Evolutionary conservation across 2,888 invertebrate genomes (phyloP).

Genomic region (Cylindroiulus punctatus): DNA sequence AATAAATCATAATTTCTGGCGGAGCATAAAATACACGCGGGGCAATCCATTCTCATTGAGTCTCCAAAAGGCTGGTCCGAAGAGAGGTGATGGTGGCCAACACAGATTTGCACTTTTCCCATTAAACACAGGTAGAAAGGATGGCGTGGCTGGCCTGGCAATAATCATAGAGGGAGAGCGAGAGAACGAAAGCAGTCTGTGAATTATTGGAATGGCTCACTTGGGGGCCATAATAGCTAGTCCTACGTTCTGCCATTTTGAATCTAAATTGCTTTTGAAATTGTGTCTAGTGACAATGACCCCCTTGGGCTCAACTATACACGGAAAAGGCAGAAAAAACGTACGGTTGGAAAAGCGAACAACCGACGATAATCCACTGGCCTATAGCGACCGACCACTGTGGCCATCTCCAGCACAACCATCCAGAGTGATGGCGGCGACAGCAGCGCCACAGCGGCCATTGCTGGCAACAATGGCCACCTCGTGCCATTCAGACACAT

Average conservation of each 20-base stretch:
- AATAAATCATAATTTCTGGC: not conserved
- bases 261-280: conserved; percentile 58
- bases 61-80: no score
- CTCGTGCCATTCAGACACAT: not conserved
- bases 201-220: conserved; percentile 57
- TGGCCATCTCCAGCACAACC: not conserved
- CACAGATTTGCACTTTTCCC: conserved; percentile 55
- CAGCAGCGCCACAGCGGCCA: not conserved
- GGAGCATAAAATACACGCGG: not conserved
- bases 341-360: not conserved
- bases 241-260: conserved; percentile 57
- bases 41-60: not conserved
- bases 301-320: conserved; percentile 57
- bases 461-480: not conserved
- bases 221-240: conserved; percentile 56
- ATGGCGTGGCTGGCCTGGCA: conserved; percentile 33
- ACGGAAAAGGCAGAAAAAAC: conserved; percentile 45
- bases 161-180: conserved; percentile 34
- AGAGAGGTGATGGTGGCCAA: not conserved
- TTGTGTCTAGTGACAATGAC: conserved; percentile 57
- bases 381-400: conserved; percentile 15
- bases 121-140: conserved; percentile 52
- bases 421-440: not conserved
- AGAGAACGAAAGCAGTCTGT: conserved; percentile 48
- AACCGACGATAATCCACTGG: conserved; percentile 28